Conservation (phyloP, 1,140 invertebrate genomes). For the Drosophila sucinea region DNA sequence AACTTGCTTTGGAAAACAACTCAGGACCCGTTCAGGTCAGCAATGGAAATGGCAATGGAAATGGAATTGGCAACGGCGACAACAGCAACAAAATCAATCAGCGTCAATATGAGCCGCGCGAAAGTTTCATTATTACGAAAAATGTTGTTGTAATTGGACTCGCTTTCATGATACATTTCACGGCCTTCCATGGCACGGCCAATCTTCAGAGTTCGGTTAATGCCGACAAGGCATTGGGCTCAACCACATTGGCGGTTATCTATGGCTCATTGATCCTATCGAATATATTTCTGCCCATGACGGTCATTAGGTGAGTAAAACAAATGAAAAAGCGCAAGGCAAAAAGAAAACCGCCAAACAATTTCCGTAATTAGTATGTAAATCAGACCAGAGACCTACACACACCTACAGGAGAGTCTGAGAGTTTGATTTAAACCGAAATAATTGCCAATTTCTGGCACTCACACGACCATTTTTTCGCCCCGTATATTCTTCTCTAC, state of each 20-base stretch:
- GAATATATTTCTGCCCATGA: conserved; percentile 93
- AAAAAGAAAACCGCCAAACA: background rate
- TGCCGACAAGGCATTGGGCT: conserved; percentile 92
- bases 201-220: conserved; percentile 95
- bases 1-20: conserved; percentile 44
- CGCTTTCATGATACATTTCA: conserved; percentile 96
- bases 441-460: conserved; percentile 17
- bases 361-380: conserved; percentile 10
- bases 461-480: conserved; percentile 30
- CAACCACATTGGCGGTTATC: conserved; percentile 92
- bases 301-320: conserved; percentile 76
- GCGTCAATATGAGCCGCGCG: conserved; percentile 68
- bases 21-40: conserved; percentile 3
- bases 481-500: background rate
- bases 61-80: conserved; percentile 11
- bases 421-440: conserved; percentile 7
- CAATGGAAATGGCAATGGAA: conserved; percentile 11
- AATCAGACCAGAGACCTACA: background rate
- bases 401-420: too few species aligned
- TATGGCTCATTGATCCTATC: conserved; percentile 95
- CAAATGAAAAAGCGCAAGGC: background rate
- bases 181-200: conserved; percentile 94
- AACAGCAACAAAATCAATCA: conserved; percentile 51
- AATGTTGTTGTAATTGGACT: conserved; percentile 93
- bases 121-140: conserved; percentile 88